Evolutionary conservation across 2,888 invertebrate species (phyloP).

Genomic region (Erynnis tages): DNA sequence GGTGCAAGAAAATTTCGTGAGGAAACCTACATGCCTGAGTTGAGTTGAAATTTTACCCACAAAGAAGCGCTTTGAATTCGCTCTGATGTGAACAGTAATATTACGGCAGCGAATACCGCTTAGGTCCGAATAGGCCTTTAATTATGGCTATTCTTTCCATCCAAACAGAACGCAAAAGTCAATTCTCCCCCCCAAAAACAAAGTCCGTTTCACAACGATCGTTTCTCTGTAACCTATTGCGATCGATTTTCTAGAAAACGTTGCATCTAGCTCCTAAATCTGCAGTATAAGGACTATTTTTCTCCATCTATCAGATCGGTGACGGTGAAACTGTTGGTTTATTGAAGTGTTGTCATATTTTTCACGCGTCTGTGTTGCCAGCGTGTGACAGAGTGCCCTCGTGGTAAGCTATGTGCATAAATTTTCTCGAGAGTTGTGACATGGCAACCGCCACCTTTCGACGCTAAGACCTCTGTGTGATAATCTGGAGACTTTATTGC

Average conservation of each 20-base stretch:
- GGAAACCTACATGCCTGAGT: too few species aligned
- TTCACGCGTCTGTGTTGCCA: slow-evolving; percentile 44
- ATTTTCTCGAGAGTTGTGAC: slow-evolving; percentile 60
- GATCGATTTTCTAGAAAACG: not conserved
- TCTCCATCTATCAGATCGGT: not conserved
- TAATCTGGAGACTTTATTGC: slow-evolving; percentile 23
- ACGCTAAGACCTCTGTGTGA: slow-evolving; percentile 42
- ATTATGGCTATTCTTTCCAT: slow-evolving; percentile 23
- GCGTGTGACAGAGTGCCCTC: slow-evolving; percentile 47
- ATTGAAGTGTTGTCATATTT: slow-evolving; percentile 42
- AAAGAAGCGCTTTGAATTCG: too few species aligned
- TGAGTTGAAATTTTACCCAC: too few species aligned
- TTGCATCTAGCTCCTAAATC: not conserved
- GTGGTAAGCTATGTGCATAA: slow-evolving; percentile 74
- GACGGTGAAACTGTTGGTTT: slow-evolving; percentile 6
- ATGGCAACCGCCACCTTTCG: slow-evolving; percentile 44
- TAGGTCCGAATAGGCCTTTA: too few species aligned
- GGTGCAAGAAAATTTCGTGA: too few species aligned
- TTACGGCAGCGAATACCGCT: too few species aligned
- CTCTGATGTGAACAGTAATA: too few species aligned
- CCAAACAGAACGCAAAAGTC: not conserved
- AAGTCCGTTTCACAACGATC: slow-evolving; percentile 10
- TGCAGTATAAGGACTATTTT: slow-evolving; percentile 3
- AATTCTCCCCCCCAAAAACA: not conserved
- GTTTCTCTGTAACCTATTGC: not conserved